Base-by-base conservation (phyloP, 2,797 vertebrate species). In the Lepus oiostolus region DNA sequence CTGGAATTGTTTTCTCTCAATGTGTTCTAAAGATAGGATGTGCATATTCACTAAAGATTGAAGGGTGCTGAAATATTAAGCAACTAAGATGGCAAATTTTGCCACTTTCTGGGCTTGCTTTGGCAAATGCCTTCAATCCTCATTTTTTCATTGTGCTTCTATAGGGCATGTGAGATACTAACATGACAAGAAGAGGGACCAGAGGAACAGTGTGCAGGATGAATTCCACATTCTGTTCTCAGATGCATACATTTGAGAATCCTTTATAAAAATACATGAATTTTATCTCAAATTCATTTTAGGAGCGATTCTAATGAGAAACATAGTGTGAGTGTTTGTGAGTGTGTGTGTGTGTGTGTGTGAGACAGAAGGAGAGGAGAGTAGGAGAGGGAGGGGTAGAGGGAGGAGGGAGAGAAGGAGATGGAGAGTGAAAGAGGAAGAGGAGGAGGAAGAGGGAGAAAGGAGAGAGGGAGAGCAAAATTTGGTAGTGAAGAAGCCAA, bases 1-100 rank as follows among this genome's bases (percentile, higher is more conserved):
- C 94, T 90, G 47, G 74, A 94, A 92, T 24, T 67, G 30, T 95
- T 93, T 96, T 91, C 90, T 88, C 88, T 94, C 72, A 90, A 79
- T 79, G 75, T 80, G 50, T 42, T 90, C 92, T 96, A 97, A 97
- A 96, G 65, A 90, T 93, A 96, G 90, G 93, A 80, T 28, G 28
- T 32, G 38, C 70, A 38, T 85, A 50, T 71, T 93, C 68, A 71
- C 70, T 62, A 65, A 96, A 81, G 65, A 85, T 10, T 74, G 90
- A 95, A 85, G 52, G 62, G 90, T 70, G 75, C 63, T 92, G 82
- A 91, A 90, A 63, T 94, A 84, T 42, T 88, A 90, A 90, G 77
- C 76, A 90, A 80, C 26, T 26, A 67, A 42, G 24, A 91, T 86
- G 85, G 85, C 85, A 77, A 92, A 84, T 94, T 35, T 77, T 82